These are phyloP conservation scores for Paratilapia polleni DNA, from an alignment of 2,113 vertebrate species.

Conservation along the genomic window DNA sequence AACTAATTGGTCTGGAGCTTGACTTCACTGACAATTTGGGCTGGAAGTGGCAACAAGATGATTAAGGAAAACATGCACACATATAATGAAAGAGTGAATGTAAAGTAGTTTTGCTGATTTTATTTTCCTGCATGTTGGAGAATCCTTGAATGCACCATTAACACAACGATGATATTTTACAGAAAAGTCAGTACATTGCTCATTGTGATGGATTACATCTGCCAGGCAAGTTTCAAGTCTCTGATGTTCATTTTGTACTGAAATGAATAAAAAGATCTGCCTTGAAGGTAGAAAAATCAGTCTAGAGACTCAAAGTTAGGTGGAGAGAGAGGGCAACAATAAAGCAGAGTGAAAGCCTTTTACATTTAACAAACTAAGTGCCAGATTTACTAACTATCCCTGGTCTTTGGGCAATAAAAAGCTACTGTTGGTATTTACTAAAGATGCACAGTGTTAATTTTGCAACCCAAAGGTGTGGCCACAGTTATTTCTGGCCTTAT, in stretches of 20 bases:
- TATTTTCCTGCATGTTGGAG: not conserved
- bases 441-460: not conserved
- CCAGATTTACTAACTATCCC: not conserved
- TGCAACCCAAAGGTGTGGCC: not conserved
- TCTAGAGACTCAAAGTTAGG: constrained; percentile 9
- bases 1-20: not conserved
- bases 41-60: not conserved
- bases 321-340: not conserved
- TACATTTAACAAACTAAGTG: not conserved
- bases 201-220: constrained; percentile 52
- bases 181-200: constrained; percentile 23
- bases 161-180: not conserved
- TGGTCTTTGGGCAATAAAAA: not conserved
- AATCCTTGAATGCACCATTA: not conserved
- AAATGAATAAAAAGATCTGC: constrained; percentile 48
- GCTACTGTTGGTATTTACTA: not conserved
- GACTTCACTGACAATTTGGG: not conserved
- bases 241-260: constrained; percentile 22
- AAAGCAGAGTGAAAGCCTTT: not conserved
- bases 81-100: not conserved
- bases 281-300: constrained; percentile 49
- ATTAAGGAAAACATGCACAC: not conserved
- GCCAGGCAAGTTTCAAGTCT: constrained; percentile 28
- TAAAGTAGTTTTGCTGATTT: not conserved
- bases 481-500: not conserved